phyloP scores from a whole-genome alignment of 1,140 invertebrate genomes.

The Scaptomyza graminum region DNA sequence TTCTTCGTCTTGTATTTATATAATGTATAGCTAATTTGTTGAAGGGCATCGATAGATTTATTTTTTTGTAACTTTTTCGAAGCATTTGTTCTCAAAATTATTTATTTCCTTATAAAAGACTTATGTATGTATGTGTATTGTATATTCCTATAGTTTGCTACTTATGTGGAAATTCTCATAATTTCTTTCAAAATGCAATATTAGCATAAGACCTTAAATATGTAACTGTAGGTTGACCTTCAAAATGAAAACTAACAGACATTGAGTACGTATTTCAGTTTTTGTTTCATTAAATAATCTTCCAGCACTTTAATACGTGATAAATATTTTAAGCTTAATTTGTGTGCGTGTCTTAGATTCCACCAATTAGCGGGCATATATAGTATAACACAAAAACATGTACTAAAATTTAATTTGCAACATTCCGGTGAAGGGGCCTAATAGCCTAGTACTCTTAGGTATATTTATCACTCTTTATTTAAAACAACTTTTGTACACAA shows the following conservation, averaged over 20 bases:
- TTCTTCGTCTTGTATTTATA: constrained; percentile 41
- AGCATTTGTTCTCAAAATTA: constrained; percentile 66
- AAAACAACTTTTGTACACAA: not conserved
- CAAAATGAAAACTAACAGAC: not conserved
- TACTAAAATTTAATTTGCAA: not conserved
- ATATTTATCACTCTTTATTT: constrained; percentile 16
- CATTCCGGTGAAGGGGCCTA: constrained; percentile 31
- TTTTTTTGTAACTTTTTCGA: constrained; percentile 53
- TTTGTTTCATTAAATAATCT: not conserved
- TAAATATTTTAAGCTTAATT: constrained; percentile 6
- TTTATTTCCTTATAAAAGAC: constrained; percentile 65
- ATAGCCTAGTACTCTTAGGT: constrained; percentile 13
- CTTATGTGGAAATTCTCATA: constrained; percentile 37
- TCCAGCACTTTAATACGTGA: constrained; percentile 11
- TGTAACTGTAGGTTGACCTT: constrained; percentile 20
- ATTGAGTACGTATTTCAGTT: not conserved
- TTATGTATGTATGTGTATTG: constrained; percentile 41
- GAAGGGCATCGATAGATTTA: constrained; percentile 37
- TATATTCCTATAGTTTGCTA: constrained; percentile 64
- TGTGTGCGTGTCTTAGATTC: not conserved
- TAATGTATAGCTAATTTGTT: constrained; percentile 60
- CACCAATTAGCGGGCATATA: not conserved
- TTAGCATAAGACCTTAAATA: constrained; percentile 31
- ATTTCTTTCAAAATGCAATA: constrained; percentile 58
- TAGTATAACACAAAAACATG: too few species aligned